These are phyloP conservation scores for Trinectes maculatus DNA, from an alignment of 2,113 vertebrate species.

Conservation along the genomic window DNA sequence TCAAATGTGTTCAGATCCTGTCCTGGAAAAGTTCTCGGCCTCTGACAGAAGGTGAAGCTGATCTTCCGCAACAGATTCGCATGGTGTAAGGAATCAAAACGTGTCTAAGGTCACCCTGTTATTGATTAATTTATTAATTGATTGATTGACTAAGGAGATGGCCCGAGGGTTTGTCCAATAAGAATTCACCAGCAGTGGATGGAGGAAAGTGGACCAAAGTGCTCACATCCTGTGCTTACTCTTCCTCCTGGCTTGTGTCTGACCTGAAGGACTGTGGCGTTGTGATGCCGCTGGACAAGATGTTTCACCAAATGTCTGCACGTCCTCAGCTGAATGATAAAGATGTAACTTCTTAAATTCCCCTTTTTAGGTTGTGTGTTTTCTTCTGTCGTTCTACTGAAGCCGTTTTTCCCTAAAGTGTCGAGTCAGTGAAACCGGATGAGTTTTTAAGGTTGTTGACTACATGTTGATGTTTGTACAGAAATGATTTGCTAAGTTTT, in stretches of 20 bases:
- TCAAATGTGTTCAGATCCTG: not conserved
- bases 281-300: not conserved
- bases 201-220: not conserved
- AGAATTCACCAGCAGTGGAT: not conserved
- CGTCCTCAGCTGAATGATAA: too few relatives aligned
- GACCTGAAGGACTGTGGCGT: not conserved
- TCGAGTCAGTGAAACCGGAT: not conserved
- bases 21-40: too few relatives aligned
- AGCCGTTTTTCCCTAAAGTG: too few relatives aligned
- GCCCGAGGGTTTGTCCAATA: slow-evolving; percentile 5
- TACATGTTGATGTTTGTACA: slow-evolving; percentile 39
- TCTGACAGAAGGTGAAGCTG: too few relatives aligned
- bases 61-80: too few relatives aligned
- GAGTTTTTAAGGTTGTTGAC: slow-evolving; percentile 26
- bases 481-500: too few relatives aligned
- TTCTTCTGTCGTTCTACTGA: slow-evolving; percentile 24
- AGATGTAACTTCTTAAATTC: slow-evolving; percentile 19
- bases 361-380: slow-evolving; percentile 49
- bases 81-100: too few relatives aligned
- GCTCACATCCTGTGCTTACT: not conserved
- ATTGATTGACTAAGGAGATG: not conserved
- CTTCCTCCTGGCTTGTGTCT: not conserved
- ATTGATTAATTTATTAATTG: not conserved
- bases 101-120: too few relatives aligned
- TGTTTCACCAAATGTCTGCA: not conserved